Conservation (phyloP, 2,888 invertebrate genomes). For the Danaus chrysippus region DNA sequence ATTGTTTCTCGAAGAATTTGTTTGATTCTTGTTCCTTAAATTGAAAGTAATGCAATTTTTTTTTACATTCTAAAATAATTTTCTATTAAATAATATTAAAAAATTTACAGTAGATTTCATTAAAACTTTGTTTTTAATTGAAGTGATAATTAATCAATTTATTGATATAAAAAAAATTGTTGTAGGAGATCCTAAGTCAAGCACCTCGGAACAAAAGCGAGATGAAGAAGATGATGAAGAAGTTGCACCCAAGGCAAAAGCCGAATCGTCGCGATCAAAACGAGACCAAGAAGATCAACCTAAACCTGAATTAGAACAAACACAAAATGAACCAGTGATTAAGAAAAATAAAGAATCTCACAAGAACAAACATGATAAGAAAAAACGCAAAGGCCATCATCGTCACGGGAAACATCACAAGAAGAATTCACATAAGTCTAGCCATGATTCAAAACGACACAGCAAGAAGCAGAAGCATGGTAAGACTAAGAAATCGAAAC, state of each 20-base stretch:
- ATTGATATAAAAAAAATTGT: no score
- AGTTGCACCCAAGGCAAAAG: constrained; percentile 7
- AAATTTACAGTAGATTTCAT: no score
- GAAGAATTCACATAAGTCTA: constrained; percentile 57
- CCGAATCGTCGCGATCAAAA: constrained; percentile 10
- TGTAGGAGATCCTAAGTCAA: constrained; percentile 59
- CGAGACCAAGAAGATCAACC: constrained; percentile 5
- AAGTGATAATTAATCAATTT: no score
- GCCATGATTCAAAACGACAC: constrained; percentile 51
- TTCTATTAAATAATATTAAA: neutral
- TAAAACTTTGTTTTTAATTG: no score
- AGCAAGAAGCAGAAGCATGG: constrained; percentile 60
- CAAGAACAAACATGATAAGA: constrained; percentile 63
- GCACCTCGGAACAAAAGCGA: constrained; percentile 46
- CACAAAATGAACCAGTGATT: constrained; percentile 34
- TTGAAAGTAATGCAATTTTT: neutral
- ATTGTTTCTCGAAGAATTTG: constrained; percentile 7
- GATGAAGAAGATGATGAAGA: constrained; percentile 11
- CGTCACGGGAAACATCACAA: constrained; percentile 70
- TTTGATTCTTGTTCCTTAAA: neutral
- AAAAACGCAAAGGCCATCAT: constrained; percentile 69
- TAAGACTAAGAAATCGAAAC: constrained; percentile 68
- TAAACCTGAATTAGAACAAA: constrained; percentile 26
- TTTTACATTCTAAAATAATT: neutral
- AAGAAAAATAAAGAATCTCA: constrained; percentile 65